Percentiles rank a stretch among this genome's conserved stretches.
Conservation (phyloP, 92 coral and sea anemone genomes). For the Nematostella vectensis region DNA sequence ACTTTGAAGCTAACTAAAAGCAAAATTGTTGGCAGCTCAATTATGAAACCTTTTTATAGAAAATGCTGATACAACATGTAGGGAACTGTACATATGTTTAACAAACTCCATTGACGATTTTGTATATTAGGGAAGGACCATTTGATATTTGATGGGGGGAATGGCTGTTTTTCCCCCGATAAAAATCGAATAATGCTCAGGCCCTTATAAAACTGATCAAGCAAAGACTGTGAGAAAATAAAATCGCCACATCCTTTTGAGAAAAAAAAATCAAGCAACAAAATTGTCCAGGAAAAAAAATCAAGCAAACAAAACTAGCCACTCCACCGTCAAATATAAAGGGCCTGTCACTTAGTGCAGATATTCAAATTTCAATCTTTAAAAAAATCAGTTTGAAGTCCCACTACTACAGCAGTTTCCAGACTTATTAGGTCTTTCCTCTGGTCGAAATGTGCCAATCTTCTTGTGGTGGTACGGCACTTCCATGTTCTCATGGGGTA, state of each 20-base stretch:
- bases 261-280: no score
- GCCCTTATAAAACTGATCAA: no score
- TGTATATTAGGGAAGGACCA: not conserved
- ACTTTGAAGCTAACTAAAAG: no score
- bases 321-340: not conserved
- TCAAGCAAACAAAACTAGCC: no score
- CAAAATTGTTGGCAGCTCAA: no score
- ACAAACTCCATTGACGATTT: no score
- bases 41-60: no score
- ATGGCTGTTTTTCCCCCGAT: not conserved
- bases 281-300: no score
- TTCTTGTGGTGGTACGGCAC: conserved; percentile 1
- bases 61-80: no score
- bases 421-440: conserved; percentile 2
- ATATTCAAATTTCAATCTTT: not conserved
- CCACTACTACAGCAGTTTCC: not conserved
- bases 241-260: no score
- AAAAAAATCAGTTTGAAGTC: not conserved
- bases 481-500: conserved; percentile 33
- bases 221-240: not conserved
- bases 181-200: no score
- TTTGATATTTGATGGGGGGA: not conserved
- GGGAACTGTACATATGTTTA: no score
- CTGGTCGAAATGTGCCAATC: not conserved
- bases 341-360: not conserved